A percentile compares a stretch with the other conserved stretches of the same genome.
Conservation (phyloP, 2,797 vertebrate species). For the Pempheris klunzingeri region DNA sequence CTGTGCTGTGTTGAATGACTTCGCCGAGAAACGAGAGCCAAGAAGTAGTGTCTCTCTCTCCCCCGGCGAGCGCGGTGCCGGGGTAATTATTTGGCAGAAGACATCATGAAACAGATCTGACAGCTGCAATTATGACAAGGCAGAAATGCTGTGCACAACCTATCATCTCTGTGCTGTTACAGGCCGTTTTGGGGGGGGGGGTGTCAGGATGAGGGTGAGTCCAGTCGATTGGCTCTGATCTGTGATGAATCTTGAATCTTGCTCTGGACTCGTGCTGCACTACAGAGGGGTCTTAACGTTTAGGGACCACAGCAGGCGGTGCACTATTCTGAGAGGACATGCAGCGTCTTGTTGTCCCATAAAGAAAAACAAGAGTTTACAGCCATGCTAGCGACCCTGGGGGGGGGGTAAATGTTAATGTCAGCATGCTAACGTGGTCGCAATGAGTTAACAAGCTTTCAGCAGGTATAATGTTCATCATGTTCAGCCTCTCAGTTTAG, state of each 20-base stretch:
- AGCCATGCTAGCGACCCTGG: too few species aligned
- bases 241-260: too few species aligned
- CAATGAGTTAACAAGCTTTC: too few species aligned
- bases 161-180: conserved; percentile 49
- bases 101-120: conserved; percentile 61
- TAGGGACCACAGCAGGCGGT: background rate
- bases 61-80: conserved; percentile 22
- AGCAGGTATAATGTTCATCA: too few species aligned
- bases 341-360: too few species aligned
- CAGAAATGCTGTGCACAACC: conserved; percentile 34
- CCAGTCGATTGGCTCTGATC: conserved; percentile 5
- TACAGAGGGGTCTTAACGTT: background rate
- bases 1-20: conserved; percentile 36
- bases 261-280: too few species aligned
- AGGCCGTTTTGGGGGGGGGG: conserved; percentile 10
- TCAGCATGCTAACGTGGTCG: too few species aligned
- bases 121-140: conserved; percentile 66
- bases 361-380: too few species aligned
- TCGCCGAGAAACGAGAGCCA: conserved; percentile 24
- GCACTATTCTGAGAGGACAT: too few species aligned
- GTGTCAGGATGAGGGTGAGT: background rate
- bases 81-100: conserved; percentile 66
- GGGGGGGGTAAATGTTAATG: too few species aligned
- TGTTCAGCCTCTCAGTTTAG: too few species aligned
- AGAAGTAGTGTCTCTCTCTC: conserved; percentile 15